Base-by-base conservation (phyloP, 1,140 invertebrate genomes). In the Cydia strobilella region DNA sequence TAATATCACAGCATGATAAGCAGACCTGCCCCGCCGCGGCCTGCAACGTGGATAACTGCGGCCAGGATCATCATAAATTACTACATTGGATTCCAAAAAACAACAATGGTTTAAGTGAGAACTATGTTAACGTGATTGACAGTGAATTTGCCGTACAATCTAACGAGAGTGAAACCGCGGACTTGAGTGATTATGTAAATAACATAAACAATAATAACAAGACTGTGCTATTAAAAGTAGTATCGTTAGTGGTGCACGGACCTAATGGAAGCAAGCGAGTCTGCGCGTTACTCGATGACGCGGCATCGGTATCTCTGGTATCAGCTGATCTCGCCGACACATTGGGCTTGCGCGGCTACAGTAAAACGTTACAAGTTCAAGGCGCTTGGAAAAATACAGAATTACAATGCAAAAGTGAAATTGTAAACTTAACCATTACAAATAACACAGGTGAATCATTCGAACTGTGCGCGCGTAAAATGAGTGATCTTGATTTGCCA, bases 251-350 rank as follows among this genome's bases (percentile, higher is more conserved):
- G 25, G 25, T 27, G 25, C 59, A 62, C 9, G 59, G 59, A 62
- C 59, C 59, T 18, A 62, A 10, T 10, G 59, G n/a, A 3, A 23
- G 7, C 4, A 23, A 18, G 0, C 6, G 15, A 18, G 18, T 18
- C 6, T 23, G 18, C 18, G 59, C 59, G 4, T 10, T 62, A 9
- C 9, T 62, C 3, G 59, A 62, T 23, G 59, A 62, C 59, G 59
- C 15, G 18, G 59, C 59, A 2, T 9, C 59, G 2, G 23, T 62
- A 1, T 23, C 18, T 23, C 18, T 62, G 18, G 2, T 62, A 23
- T 62, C 59, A 62, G 59, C 59, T 62, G 59, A 62, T 62, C 59
- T 62, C 20, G 59, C 59, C 6, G 20, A 62, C 18, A 6, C 15
- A 18, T 15, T 62, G 0, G 9, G 18, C 9, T 3, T 62, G 2